Evolutionary conservation across 2,888 invertebrate species (phyloP).

Genomic region (Callinectes sapidus): DNA sequence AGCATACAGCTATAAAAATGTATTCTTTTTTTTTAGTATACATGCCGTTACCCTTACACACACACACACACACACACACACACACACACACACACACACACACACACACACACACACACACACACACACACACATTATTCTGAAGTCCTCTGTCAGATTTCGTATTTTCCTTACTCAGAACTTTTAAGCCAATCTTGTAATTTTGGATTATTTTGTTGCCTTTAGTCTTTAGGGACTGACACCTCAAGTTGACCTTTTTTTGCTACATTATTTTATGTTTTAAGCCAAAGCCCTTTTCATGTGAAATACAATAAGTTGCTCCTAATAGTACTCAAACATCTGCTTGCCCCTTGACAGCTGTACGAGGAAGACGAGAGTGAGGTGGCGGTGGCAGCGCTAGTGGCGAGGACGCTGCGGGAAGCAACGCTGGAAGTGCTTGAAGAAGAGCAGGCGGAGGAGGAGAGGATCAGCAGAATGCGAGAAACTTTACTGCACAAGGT

Average conservation of each 20-base stretch:
- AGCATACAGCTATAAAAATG: background rate
- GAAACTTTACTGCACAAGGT: background rate
- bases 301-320: background rate
- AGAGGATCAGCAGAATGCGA: conserved; percentile 43
- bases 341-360: background rate
- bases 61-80: too few species aligned
- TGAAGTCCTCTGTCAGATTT: background rate
- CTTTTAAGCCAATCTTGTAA: too few species aligned
- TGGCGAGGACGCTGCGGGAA: conserved; percentile 54
- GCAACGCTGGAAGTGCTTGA: conserved; percentile 55
- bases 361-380: conserved; percentile 31
- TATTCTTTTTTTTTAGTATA: background rate
- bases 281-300: too few species aligned
- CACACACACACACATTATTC: background rate
- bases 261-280: too few species aligned
- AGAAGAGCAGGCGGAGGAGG: conserved; percentile 59
- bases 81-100: conserved; percentile 9
- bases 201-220: too few species aligned
- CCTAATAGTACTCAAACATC: background rate
- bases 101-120: background rate
- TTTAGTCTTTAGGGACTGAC: too few species aligned
- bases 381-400: conserved; percentile 54
- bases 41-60: too few species aligned
- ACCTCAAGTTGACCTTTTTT: too few species aligned
- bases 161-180: too few species aligned